Evolutionary conservation across 2,113 vertebrate genomes (phyloP).

Genomic region (Pterocles burchelli): DNA sequence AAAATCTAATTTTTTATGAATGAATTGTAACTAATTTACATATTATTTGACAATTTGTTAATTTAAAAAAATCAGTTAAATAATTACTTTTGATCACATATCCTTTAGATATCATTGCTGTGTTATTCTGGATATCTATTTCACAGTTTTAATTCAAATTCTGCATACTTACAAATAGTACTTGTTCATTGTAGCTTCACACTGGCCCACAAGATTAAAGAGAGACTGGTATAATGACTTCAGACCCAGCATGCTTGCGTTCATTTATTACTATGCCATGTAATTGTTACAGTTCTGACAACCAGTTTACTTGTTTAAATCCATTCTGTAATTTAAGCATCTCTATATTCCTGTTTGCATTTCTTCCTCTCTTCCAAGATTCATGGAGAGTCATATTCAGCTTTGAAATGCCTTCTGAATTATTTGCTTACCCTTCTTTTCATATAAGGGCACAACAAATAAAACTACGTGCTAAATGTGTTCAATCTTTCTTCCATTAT

Average conservation of each 20-base stretch:
- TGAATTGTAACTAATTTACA: background rate
- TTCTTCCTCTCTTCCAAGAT: background rate
- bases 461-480: background rate
- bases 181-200: background rate
- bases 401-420: background rate
- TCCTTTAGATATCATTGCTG: background rate
- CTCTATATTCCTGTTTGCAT: background rate
- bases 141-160: constrained; percentile 3
- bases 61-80: background rate
- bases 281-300: background rate
- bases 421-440: background rate
- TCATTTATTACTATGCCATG: background rate
- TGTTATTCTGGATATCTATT: background rate
- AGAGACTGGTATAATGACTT: background rate
- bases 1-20: background rate
- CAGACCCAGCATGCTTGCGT: background rate
- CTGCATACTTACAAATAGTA: background rate
- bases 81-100: background rate
- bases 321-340: background rate
- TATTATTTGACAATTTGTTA: background rate
- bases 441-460: background rate
- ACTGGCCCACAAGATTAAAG: background rate
- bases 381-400: background rate
- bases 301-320: background rate
- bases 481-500: background rate